Percentiles rank a stretch among this genome's conserved stretches.
phyloP scores from a whole-genome alignment of 1,140 invertebrate genomes.

The Coptotermes formosanus region DNA sequence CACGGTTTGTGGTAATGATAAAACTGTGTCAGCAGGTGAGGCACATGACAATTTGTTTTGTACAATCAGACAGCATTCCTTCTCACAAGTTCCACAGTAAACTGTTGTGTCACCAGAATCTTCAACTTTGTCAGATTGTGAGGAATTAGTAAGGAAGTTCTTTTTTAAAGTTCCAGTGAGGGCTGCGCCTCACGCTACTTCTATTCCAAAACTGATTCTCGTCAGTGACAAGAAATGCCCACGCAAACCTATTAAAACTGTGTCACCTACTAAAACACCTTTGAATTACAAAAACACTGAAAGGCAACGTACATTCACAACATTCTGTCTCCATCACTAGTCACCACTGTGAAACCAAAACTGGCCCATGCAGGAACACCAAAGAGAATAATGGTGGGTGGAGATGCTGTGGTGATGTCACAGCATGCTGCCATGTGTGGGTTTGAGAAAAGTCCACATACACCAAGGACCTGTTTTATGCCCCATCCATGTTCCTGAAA shows the following conservation, averaged over 20 bases:
- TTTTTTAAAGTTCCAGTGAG: neutral
- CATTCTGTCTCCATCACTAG: neutral
- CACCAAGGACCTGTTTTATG: too few species aligned
- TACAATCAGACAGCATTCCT: too few species aligned
- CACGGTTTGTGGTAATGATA: too few species aligned
- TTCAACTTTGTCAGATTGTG: too few species aligned
- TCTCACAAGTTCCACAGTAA: too few species aligned
- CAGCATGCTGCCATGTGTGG: neutral
- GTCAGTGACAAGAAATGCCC: neutral
- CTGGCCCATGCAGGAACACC: neutral
- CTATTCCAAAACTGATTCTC: neutral
- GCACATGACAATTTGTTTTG: too few species aligned
- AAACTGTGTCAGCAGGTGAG: too few species aligned
- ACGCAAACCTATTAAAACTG: neutral
- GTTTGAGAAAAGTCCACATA: neutral
- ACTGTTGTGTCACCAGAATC: neutral
- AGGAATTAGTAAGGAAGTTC: neutral
- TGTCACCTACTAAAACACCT: neutral
- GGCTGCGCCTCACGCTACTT: neutral
- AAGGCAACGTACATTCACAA: neutral
- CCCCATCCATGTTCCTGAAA: too few species aligned
- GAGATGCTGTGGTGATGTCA: neutral
- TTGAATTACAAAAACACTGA: neutral
- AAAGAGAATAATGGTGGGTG: neutral
- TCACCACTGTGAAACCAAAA: neutral